These are phyloP conservation scores for Alloplasta piceator DNA, from an alignment of 2,888 invertebrate species.

Conservation along the genomic window DNA sequence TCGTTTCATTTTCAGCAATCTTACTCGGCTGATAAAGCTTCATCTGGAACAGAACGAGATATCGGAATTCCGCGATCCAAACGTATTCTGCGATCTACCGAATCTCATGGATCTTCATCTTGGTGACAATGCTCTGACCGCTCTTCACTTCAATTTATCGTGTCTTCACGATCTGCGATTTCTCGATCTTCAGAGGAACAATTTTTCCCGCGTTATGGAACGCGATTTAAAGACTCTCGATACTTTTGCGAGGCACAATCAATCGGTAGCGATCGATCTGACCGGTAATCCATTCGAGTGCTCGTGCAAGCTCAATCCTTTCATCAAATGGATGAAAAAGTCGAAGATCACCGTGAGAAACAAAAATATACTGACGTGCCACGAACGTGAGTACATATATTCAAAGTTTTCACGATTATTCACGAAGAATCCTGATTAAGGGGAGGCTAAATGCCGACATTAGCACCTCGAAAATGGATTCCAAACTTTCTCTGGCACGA, in stretches of 20 bases:
- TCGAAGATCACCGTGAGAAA: conserved; percentile 87
- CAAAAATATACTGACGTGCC: conserved; percentile 85
- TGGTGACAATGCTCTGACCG: conserved; percentile 87
- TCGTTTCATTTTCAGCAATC: conserved; percentile 82
- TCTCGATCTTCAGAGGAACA: conserved; percentile 88
- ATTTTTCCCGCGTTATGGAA: conserved; percentile 84
- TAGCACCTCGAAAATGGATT: too few species aligned
- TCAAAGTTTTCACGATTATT: background rate
- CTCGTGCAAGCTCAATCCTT: conserved; percentile 86
- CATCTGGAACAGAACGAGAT: conserved; percentile 92
- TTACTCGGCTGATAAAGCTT: conserved; percentile 87
- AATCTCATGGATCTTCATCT: conserved; percentile 88
- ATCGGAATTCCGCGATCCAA: conserved; percentile 86
- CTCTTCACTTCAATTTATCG: conserved; percentile 87
- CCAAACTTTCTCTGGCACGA: too few species aligned
- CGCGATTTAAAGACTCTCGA: conserved; percentile 86
- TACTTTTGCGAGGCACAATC: conserved; percentile 84
- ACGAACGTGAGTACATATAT: conserved; percentile 71
- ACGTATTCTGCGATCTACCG: conserved; percentile 89
- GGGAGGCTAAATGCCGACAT: too few species aligned
- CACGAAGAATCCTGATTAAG: background rate
- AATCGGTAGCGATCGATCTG: conserved; percentile 86
- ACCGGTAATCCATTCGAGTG: conserved; percentile 89
- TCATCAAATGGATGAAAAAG: conserved; percentile 87
- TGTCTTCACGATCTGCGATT: conserved; percentile 88